Evolutionary conservation across 2,113 vertebrate genomes (phyloP), one percentile per base, ranked within the genome.

Genomic region (Chloroceryle aenea): DNA sequence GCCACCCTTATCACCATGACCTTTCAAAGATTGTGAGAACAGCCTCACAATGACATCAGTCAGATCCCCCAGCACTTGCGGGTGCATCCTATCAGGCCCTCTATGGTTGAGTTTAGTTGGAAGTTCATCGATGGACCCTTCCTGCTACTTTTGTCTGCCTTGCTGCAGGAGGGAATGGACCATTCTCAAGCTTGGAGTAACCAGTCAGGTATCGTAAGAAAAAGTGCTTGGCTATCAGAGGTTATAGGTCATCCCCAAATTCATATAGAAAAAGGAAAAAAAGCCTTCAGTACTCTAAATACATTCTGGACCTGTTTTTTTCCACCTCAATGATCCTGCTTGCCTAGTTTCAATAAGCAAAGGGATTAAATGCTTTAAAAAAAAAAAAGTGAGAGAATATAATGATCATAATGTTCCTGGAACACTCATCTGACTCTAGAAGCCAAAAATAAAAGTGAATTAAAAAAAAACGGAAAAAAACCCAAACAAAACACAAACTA

Each of bases 381-480:
- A 45, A 55, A 9, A 29, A 64, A 64, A 68, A 55, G 30, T 61
- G 48, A 66, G 55, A 79, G 84, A 90, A 93, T 71, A 79, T 56
- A 40, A 56, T 40, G 75, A 91, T 90, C 75, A 79, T 61, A 45
- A 56, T 40, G 75, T 93, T 90, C 94, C 85, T 76, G 63, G 58
- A 95, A 90, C 58, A 69, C 29, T 64, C 56, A 76, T 64, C 67
- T 55, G 81, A 94, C n/a, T 92, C 63, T 18, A 87, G 40, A 52
- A 91, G 81, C 58, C 71, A 91, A 92, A 96, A 95, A 85, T 62
- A 89, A 17, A 94, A 79, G 20, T 30, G 15, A 38, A 90, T 40
- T 38, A 67, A 67, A 92, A 92, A 84, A 71, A 62, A 43, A 6
- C 43, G 38, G 38, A 40, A 9, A 9, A 40, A 40, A 40, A 40